A percentile compares a stretch with the other conserved stretches of the same genome.
These are phyloP conservation scores for Lobophora halterata DNA, from an alignment of 2,888 invertebrate species.

Conservation along the genomic window DNA sequence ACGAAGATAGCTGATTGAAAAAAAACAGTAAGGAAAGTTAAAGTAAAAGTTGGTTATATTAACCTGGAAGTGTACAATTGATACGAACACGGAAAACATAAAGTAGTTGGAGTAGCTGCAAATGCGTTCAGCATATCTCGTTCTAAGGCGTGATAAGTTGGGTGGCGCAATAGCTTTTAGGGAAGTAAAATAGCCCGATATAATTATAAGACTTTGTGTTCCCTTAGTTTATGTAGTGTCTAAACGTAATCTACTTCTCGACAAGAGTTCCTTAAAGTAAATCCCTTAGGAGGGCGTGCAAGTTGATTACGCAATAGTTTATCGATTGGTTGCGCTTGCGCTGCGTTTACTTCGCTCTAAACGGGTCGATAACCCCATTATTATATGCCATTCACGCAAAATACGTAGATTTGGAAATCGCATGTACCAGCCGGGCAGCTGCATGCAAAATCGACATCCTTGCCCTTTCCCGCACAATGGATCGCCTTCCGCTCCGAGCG, in stretches of 20 bases:
- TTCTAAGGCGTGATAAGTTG: conserved; percentile 24
- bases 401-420: conserved; percentile 60
- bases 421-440: conserved; percentile 47
- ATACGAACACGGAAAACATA: conserved; percentile 19
- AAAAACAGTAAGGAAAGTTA: too few relatives aligned
- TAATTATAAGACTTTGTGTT: conserved; percentile 41
- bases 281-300: conserved; percentile 65
- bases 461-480: conserved; percentile 36
- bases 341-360: conserved; percentile 61
- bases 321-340: conserved; percentile 66
- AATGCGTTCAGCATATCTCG: conserved; percentile 27
- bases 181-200: conserved; percentile 44
- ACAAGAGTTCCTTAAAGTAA: conserved; percentile 44
- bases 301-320: conserved; percentile 67
- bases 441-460: conserved; percentile 52
- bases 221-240: conserved; percentile 27
- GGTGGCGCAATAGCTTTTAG: conserved; percentile 46
- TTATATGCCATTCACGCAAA: conserved; percentile 63
- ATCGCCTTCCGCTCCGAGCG: conserved; percentile 31
- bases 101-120: conserved; percentile 14
- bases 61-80: conserved; percentile 16
- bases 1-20: too few relatives aligned
- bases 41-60: conserved; percentile 8
- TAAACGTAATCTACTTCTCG: conserved; percentile 33
- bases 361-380: conserved; percentile 66